Percentiles rank a stretch among this genome's conserved stretches.
These are phyloP conservation scores for Ectobius pallidus DNA, from an alignment of 2,888 invertebrate species.

Conservation along the genomic window DNA sequence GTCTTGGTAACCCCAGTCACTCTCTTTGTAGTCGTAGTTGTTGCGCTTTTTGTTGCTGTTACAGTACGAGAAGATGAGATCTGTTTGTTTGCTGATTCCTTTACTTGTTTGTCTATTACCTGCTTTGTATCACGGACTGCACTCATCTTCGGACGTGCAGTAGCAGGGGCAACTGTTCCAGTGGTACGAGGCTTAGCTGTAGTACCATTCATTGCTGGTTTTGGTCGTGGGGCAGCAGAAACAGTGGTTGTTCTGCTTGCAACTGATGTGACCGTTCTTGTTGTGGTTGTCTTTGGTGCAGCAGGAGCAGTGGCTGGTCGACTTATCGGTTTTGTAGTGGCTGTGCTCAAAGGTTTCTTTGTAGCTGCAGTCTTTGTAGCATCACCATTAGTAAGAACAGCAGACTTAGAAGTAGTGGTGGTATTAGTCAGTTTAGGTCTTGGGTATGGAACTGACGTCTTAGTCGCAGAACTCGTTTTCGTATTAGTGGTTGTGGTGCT, in stretches of 20 bases:
- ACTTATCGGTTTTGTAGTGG: conserved; percentile 1
- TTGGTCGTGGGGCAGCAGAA: conserved; percentile 38
- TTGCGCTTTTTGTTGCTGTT: conserved; percentile 48
- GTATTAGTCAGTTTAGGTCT: conserved; percentile 1
- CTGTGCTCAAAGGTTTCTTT: conserved; percentile 12
- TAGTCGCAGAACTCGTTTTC: too few relatives aligned
- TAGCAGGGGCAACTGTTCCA: conserved; percentile 42
- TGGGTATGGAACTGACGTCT: too few relatives aligned
- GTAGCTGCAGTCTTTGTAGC: conserved; percentile 10
- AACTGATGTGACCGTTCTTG: neutral
- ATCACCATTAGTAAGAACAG: conserved; percentile 19
- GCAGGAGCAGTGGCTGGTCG: conserved; percentile 30
- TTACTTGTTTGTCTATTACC: conserved; percentile 65
- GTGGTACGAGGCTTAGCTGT: conserved; percentile 42
- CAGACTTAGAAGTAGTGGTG: conserved; percentile 35
- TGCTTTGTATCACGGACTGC: conserved; percentile 46
- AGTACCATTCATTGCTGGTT: conserved; percentile 28
- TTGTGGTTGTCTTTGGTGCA: conserved; percentile 8
- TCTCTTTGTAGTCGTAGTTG: conserved; percentile 47
- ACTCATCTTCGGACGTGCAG: conserved; percentile 46
- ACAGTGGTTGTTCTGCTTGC: conserved; percentile 43
- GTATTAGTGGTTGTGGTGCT: conserved; percentile 40
- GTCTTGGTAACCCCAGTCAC: conserved; percentile 27
- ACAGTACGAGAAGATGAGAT: conserved; percentile 62
- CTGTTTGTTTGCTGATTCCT: conserved; percentile 73